These are phyloP conservation scores for Aphodius granarius DNA, from an alignment of 2,888 invertebrate species.

Conservation along the genomic window DNA sequence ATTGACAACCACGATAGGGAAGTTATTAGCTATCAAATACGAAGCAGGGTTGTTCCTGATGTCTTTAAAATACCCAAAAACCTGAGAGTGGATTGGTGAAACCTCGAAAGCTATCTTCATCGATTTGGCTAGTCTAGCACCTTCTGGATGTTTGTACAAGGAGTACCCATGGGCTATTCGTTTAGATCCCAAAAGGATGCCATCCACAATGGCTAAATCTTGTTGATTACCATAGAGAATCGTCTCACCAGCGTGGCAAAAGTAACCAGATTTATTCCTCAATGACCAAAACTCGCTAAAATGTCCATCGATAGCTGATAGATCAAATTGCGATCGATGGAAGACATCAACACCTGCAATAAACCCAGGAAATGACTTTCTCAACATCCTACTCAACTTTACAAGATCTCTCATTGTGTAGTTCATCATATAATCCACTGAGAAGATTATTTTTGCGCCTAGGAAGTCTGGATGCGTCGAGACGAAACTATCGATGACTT, in stretches of 20 bases:
- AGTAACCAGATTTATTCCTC: conserved; percentile 36
- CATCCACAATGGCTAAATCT: conserved; percentile 73
- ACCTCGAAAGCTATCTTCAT: conserved; percentile 69
- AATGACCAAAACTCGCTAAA: conserved; percentile 49
- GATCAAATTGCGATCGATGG: conserved; percentile 75
- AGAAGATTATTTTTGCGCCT: conserved; percentile 72
- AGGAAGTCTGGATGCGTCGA: conserved; percentile 65
- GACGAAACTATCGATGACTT: conserved; percentile 61
- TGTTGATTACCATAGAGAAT: conserved; percentile 67
- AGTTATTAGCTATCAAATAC: conserved; percentile 61
- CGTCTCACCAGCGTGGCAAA: conserved; percentile 72
- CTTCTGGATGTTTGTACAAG: conserved; percentile 66
- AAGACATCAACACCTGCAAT: conserved; percentile 81
- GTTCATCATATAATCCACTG: conserved; percentile 54
- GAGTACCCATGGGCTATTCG: conserved; percentile 76
- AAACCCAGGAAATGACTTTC: conserved; percentile 61
- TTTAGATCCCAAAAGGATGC: conserved; percentile 65
- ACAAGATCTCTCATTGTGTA: conserved; percentile 52
- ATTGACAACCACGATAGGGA: conserved; percentile 70
- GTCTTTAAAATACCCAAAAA: conserved; percentile 65
- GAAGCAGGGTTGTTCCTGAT: conserved; percentile 72
- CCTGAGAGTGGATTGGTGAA: conserved; percentile 74
- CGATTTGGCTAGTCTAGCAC: conserved; percentile 59
- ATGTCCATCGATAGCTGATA: conserved; percentile 63
- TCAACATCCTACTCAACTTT: conserved; percentile 41